Evolutionary conservation across 2,888 invertebrate genomes (phyloP).

Genomic region (Gerris lacustris): DNA sequence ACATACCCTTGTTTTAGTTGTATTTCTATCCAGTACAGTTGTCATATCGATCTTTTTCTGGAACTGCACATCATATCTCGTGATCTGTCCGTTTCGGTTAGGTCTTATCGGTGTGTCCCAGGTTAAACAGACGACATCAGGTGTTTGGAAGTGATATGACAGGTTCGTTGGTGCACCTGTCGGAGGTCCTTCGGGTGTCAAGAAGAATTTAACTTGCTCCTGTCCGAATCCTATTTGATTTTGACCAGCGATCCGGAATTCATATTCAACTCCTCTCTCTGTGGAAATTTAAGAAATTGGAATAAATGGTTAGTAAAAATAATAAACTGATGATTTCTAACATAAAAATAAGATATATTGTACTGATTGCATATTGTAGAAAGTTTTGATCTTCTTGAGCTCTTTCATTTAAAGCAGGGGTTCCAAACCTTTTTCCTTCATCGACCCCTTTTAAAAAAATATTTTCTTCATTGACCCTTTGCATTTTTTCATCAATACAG

Average conservation of each 20-base stretch:
- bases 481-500: no score
- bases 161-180: conserved; percentile 78
- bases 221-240: conserved; percentile 92
- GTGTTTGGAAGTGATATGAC: conserved; percentile 76
- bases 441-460: no score
- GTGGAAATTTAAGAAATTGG: conserved; percentile 22
- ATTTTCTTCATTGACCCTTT: no score
- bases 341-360: no score
- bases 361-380: no score
- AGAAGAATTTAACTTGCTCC: conserved; percentile 79
- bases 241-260: conserved; percentile 89
- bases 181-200: conserved; percentile 88
- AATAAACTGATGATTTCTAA: not conserved
- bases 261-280: conserved; percentile 89
- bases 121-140: conserved; percentile 77
- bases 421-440: no score
- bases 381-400: no score
- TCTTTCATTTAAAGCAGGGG: no score
- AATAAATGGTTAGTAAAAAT: conserved; percentile 8
- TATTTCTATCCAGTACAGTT: conserved; percentile 62
- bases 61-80: conserved; percentile 73
- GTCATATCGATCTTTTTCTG: conserved; percentile 78
- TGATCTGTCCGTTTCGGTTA: conserved; percentile 86
- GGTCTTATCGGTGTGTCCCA: conserved; percentile 79
- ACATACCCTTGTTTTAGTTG: conserved; percentile 52